phyloP scores from a whole-genome alignment of 2,113 vertebrate species.

The Stegostoma tigrinum region DNA sequence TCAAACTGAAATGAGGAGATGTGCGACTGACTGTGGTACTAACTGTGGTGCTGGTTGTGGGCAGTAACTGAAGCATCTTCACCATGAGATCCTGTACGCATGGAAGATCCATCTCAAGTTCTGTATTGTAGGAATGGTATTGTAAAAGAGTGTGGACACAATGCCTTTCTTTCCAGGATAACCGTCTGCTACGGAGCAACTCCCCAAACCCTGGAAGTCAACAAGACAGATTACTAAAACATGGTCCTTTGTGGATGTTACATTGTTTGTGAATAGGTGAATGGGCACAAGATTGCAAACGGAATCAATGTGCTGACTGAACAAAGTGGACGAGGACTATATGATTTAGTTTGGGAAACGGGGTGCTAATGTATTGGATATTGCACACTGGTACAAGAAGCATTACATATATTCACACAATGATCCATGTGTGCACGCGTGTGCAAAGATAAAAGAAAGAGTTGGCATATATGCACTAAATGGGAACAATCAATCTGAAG shows the following conservation, averaged over 20 bases:
- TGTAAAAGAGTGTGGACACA: not conserved
- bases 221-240: conserved; percentile 26
- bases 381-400: not conserved
- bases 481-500: not conserved
- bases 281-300: too few relatives aligned
- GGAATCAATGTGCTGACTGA: not conserved
- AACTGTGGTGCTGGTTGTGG: conserved; percentile 22
- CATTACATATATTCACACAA: not conserved
- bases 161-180: not conserved
- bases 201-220: conserved; percentile 25
- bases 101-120: not conserved
- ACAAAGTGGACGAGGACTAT: not conserved
- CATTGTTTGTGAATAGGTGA: not conserved
- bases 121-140: not conserved
- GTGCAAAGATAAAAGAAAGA: not conserved
- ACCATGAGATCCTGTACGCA: not conserved
- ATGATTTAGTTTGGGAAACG: not conserved
- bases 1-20: not conserved
- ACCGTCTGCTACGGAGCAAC: not conserved
- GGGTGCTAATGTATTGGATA: not conserved
- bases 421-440: not conserved
- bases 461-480: not conserved
- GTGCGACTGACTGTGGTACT: not conserved
- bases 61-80: not conserved
- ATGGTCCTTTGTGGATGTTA: not conserved